phyloP scores from a whole-genome alignment of 35 echinoderm and acorn worm genomes.

The Eucidaris tribuloides region DNA sequence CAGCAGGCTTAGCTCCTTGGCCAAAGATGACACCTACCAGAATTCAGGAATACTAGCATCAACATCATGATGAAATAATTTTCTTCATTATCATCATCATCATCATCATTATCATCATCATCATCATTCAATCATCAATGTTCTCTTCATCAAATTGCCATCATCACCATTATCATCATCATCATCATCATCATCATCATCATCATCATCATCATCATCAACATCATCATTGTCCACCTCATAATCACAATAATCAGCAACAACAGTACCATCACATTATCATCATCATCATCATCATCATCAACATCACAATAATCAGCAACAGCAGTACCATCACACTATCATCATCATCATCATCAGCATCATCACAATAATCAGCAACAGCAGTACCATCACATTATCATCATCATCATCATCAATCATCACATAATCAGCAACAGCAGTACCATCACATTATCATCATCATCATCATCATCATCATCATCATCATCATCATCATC shows the following conservation, averaged over 20 bases:
- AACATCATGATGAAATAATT: too few species aligned
- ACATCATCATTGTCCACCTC: not conserved
- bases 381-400: too few species aligned
- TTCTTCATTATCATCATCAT: not conserved
- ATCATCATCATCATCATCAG: too few species aligned
- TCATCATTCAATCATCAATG: too few species aligned
- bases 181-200: not conserved
- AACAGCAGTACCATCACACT: not conserved
- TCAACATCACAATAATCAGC: not conserved
- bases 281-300: not conserved
- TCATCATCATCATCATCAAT: too few species aligned
- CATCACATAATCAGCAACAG: not conserved
- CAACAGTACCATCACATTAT: not conserved
- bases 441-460: not conserved
- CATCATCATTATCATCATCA: not conserved
- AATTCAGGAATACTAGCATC: too few species aligned
- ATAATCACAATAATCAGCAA: not conserved
- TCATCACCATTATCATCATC: not conserved
- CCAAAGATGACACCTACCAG: slow-evolving; percentile 64
- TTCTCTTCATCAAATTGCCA: too few species aligned
- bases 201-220: not conserved
- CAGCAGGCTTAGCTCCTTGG: slow-evolving; percentile 64
- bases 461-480: not conserved
- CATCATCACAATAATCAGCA: too few species aligned
- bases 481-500: not conserved